These are phyloP conservation scores for Ophion ellenae DNA, from an alignment of 2,888 invertebrate genomes.

Conservation along the genomic window DNA sequence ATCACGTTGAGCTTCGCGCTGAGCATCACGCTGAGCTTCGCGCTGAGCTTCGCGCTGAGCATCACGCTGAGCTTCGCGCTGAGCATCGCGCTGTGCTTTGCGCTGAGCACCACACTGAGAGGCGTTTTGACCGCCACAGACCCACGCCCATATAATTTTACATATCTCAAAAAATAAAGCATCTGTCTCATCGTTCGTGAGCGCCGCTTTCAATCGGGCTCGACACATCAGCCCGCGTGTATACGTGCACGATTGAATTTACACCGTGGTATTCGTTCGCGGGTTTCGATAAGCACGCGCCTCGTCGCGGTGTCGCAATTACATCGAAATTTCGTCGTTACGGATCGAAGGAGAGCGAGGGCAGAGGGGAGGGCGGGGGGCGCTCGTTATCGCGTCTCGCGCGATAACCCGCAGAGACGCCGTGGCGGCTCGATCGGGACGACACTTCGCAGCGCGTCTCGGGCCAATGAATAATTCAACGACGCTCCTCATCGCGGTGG, in stretches of 20 bases:
- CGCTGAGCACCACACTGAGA: too few relatives aligned
- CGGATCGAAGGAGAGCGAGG: not conserved
- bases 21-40: too few relatives aligned
- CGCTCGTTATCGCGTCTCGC: constrained; percentile 43
- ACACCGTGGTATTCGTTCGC: not conserved
- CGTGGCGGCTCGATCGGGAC: constrained; percentile 40
- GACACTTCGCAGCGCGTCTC: constrained; percentile 8
- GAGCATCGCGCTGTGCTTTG: too few relatives aligned
- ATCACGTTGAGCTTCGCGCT: too few relatives aligned
- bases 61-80: too few relatives aligned
- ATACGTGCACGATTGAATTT: not conserved
- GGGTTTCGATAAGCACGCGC: not conserved
- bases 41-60: too few relatives aligned
- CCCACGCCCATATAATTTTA: not conserved
- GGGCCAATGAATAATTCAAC: constrained; percentile 22
- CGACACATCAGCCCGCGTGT: not conserved
- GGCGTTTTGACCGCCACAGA: too few relatives aligned
- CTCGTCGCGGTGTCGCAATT: not conserved
- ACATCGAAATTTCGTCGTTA: not conserved
- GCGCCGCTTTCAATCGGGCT: not conserved
- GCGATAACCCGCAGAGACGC: constrained; percentile 55
- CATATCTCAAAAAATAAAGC: not conserved
- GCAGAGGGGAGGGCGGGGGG: not conserved
- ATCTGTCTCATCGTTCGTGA: not conserved
- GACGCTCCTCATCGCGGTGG: constrained; percentile 7